Evolutionary conservation across 2,888 invertebrate genomes (phyloP), one percentile per base, ranked within the genome.

Genomic region (Acleris emargana): DNA sequence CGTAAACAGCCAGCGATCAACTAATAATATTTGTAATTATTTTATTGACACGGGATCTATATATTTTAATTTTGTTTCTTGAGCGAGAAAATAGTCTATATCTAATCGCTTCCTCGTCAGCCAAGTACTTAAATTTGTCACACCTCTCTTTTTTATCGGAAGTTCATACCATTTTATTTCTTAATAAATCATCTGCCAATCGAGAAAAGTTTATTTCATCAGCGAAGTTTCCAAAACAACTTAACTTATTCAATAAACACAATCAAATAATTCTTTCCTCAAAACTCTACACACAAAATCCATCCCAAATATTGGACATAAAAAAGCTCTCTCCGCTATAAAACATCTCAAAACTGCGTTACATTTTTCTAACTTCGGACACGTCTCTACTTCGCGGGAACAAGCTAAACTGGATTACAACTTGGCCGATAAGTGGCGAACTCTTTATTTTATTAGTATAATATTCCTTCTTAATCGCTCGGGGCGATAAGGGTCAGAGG

Each of bases 371-470:
- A 55, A 60, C 60, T 66, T 61, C 47, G 42, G 9, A 45, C 64
- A 53, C 50, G 54, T 43, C 17, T 18, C 20, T 47, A 17, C 38
- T 52, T 45, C 9, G 20, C n/a, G 13, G 16, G 28, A 49, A 18
- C 28, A 61, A 66, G 45, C 57, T 57, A 38, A 55, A 45, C 43
- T 58, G 59, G 62, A 60, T 50, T 57, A 61, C 52, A 76, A 76
- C 52, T 72, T 69, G 54, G 20, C 43, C 51, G 55, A 61, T 69
- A 68, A 63, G 63, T 66, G 68, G 60, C 60, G 62, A 73, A 69
- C 69, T 76, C 78, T 78, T 77, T 78, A 78, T 78, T 77, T 75
- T 75, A 78, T 77, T 77, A 77, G 73, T 73, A 62, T 25, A 57
- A 76, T 75, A 58, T 62, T 72, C 71, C 55, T 60, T 66, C 72